Base-by-base conservation (phyloP, 2,113 vertebrate genomes). In the Hiodon alosoides region DNA sequence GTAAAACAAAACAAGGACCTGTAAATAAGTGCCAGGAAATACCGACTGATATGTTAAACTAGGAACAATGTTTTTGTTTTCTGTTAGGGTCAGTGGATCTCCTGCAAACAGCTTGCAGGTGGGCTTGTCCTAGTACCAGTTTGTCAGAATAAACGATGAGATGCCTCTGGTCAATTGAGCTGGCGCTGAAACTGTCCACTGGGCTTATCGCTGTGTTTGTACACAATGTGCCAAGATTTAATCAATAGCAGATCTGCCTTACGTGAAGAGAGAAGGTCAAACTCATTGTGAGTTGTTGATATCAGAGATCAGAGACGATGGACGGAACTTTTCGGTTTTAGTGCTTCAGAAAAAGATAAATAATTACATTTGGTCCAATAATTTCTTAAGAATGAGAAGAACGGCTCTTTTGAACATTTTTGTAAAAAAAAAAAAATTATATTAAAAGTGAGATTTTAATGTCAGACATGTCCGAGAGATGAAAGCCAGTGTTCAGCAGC, bases 221-320 rank as follows among this genome's bases (percentile, higher is more conserved):
- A 90, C 90, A 90, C 89, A 80, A 79, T 84, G 83, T 89, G 90
- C 87, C 88, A 90, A 89, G 88, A 91, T 91, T 87, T 88, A 88
- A 90, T 91, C 89, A 91, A 91, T 91, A 90, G 86, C 84, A 84
- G 86, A 84, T 88, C 86, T 86, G 83, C 83, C 87, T 85, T 78
- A 84, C 85, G 85, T 88, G 87, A 90, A 89, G 89, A 86, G 87
- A 88, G 91, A 91, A 91, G 88, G 90, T 91, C 90, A 90, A 84
- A 81, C 81, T 77, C 79, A 80, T 79, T 72, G 74, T 65, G 46
- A 57, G 76, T 80, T 78, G 81, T 81, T 84, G 84, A 85, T 80
- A 79, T 62, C 80, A 78, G 74, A 78, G 71, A 75, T 78, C 76
- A 79, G 77, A 82, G 46, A 75, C 72, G 55, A 57, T 52, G 58